A percentile compares a stretch with the other conserved stretches of the same genome.
These are phyloP conservation scores for Chymomyza procnemis DNA, from an alignment of 2,888 invertebrate species.

Conservation along the genomic window DNA sequence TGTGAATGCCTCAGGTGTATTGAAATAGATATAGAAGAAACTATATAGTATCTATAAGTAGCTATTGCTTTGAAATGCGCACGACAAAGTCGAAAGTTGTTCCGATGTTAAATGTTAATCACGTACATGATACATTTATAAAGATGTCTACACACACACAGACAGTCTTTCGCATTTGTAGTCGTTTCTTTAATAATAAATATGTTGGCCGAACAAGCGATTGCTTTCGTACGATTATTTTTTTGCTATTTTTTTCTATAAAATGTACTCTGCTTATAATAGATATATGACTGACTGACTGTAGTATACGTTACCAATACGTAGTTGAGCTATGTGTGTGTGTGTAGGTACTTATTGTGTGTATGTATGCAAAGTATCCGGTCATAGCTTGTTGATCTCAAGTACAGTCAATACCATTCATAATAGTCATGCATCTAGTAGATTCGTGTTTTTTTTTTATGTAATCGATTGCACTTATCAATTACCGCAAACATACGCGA, in stretches of 20 bases:
- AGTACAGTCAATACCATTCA: neutral
- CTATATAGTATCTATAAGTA: constrained; percentile 30
- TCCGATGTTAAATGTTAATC: constrained; percentile 30
- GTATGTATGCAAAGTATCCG: neutral
- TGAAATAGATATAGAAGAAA: neutral
- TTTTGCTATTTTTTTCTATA: neutral
- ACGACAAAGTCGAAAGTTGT: constrained; percentile 20
- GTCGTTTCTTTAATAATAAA: neutral
- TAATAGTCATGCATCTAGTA: too few relatives aligned
- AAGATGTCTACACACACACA: neutral
- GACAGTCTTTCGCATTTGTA: neutral
- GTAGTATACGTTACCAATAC: neutral
- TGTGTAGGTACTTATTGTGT: neutral
- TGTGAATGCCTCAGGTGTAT: neutral
- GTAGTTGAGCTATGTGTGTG: neutral
- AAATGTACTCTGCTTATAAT: neutral
- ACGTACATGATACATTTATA: constrained; percentile 9
- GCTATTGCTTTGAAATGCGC: constrained; percentile 26
- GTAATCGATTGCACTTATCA: too few relatives aligned
- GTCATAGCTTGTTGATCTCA: neutral
- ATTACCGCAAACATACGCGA: too few relatives aligned
- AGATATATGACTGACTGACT: neutral
- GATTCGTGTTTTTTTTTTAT: too few relatives aligned
- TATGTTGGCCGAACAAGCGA: neutral
- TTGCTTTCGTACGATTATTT: too few relatives aligned